phyloP scores from a whole-genome alignment of 1,140 invertebrate genomes.

The Sinonovacula constricta region DNA sequence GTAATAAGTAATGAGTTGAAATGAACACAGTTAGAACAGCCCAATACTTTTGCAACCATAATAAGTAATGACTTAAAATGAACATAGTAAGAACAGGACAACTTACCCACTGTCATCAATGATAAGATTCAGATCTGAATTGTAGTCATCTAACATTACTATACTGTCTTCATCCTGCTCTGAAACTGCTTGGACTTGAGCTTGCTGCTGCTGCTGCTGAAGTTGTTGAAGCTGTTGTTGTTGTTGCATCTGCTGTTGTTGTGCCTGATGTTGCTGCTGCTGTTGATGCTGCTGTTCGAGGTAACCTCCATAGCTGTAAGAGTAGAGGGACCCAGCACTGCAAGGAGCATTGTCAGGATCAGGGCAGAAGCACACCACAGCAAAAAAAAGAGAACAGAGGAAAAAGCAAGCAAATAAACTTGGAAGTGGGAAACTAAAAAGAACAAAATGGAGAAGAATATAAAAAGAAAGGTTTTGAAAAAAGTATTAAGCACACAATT shows the following conservation, averaged over 20 bases:
- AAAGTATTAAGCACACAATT: too few species aligned
- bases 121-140: slow-evolving; percentile 93
- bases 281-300: slow-evolving; percentile 18
- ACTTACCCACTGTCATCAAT: slow-evolving; percentile 84
- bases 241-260: slow-evolving; percentile 5
- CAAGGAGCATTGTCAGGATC: slow-evolving; percentile 19
- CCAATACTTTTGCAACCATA: too few species aligned
- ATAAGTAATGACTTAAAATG: too few species aligned
- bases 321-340: background rate
- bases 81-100: background rate
- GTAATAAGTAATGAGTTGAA: too few species aligned
- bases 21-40: too few species aligned
- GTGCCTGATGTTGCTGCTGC: slow-evolving; percentile 12
- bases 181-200: slow-evolving; percentile 33
- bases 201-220: slow-evolving; percentile 14
- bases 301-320: slow-evolving; percentile 11
- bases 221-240: slow-evolving; percentile 15
- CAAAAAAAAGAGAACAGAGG: too few species aligned
- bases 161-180: slow-evolving; percentile 57
- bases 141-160: slow-evolving; percentile 78
- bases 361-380: background rate
- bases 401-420: too few species aligned
- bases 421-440: too few species aligned
- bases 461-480: too few species aligned
- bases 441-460: too few species aligned